Base-by-base conservation (phyloP, 2,888 invertebrate species). In the Eumacrocentrus americanus region DNA sequence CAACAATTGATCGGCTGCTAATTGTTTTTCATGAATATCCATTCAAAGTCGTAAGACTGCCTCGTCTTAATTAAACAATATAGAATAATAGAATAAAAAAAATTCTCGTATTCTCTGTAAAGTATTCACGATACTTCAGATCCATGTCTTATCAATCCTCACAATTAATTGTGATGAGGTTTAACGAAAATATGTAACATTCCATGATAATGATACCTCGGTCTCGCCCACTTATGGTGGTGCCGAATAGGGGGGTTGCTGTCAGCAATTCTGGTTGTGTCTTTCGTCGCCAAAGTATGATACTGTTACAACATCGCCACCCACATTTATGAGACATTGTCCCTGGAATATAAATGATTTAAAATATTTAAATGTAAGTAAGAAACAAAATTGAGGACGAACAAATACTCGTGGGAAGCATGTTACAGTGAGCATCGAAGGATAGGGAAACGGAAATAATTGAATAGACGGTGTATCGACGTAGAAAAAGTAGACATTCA, bases 301-400 rank as follows among this genome's bases (percentile, higher is more conserved):
- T 11, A 91, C 90, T 69, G 87, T 88, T 2, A 96, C 95, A 2
- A 94, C 95, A 82, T 98, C 98, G 1, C 98, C 98, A 46, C 95
- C 95, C 11, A 98, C 93, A 70, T 95, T 96, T 65, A 98, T 90
- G 63, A 98, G 85, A 83, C 96, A 97, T 82, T 98, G 97, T 59
- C 94, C 95, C 95, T 97, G 86, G 37, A 86, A 87, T 68, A 34
- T 35, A 53, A 57, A 63, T 37, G 29, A 14, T 14, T 52, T 52
- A 34, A 3, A 20, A 38, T 20, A 18, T 22, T 14, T 1, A 34
- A 18, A 3, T 35, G 7, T 34, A 1, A 9, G 7, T 34, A 22
- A n/a, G 7, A n/a, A n/a, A n/a, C n/a, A n/a, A n/a, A n/a, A n/a
- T n/a, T n/a, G n/a, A n/a, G n/a, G n/a, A n/a, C n/a, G n/a, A n/a